Evolutionary conservation across 2,113 vertebrate genomes (phyloP), one percentile per base, ranked within the genome.

Genomic region (Dipodomys merriami): DNA sequence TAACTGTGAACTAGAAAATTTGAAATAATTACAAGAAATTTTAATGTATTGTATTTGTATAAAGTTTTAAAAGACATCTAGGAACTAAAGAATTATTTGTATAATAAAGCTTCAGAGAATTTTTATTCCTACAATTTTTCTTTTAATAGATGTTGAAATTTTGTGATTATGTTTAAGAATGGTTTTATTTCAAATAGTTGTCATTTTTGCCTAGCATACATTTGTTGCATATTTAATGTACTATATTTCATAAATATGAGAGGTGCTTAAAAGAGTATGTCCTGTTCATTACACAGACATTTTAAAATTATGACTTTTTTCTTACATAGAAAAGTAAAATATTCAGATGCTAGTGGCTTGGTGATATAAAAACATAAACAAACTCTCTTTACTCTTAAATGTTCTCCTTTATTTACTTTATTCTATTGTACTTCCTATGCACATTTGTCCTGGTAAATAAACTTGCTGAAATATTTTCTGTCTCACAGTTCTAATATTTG

Each of bases 31-130:
- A 25, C 25, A 91, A 22, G 11, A 7, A 53, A 2, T 71, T 29
- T 80, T 83, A 87, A 81, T 79, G 67, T 94, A 87, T 78, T 53
- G 74, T 57, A 30, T 53, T 78, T 90, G 20, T 68, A 86, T 94
- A 71, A 89, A 71, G 5, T 76, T 92, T 95, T 19, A 78, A 12
- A 46, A 30, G 35, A 53, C 35, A 86, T 95, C 27, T 25, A 89
- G 4, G 5, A 83, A n/a, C n/a, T 93, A 23, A 10, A 0, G 15
- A 6, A 1, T 68, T 81, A 60, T 94, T 88, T 85, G 23, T 88
- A 25, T 84, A 88, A 72, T 82, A n/a, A 71, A 49, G n/a, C 76
- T 79, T 65, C 39, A 74, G 16, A 60, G 1, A 35, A 77, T 89
- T 77, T 5, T 22, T 81, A 25, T 27, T 67, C 8, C 20, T 88